Conservation (phyloP, 2,797 vertebrate genomes). For the Anisognathus igniventris region DNA sequence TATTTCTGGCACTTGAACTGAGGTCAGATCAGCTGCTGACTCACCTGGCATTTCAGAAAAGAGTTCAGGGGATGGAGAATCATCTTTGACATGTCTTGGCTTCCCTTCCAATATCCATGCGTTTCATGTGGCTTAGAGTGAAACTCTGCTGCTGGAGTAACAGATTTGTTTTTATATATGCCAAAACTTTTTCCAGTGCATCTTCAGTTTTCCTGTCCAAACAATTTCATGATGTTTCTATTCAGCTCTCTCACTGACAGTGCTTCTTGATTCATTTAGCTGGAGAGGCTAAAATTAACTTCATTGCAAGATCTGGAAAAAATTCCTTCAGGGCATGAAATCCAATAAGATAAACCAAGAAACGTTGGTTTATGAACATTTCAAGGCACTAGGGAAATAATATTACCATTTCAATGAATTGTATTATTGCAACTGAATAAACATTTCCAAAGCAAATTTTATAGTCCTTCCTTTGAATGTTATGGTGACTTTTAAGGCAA, state of each 20-base stretch:
- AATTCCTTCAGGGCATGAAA: slow-evolving; percentile 43
- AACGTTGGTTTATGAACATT: slow-evolving; percentile 34
- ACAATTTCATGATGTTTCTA: slow-evolving; percentile 3
- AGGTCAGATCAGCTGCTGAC: background rate
- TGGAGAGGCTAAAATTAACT: slow-evolving; percentile 53
- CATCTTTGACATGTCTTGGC: background rate
- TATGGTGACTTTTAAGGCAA: slow-evolving; percentile 38
- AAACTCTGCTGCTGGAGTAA: background rate
- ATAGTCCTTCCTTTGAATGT: background rate
- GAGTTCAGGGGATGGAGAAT: background rate
- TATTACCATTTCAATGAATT: slow-evolving; percentile 29
- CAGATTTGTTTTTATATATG: background rate
- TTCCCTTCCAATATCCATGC: background rate
- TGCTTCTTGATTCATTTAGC: slow-evolving; percentile 34
- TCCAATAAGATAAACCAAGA: slow-evolving; percentile 59
- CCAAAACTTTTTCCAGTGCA: slow-evolving; percentile 19
- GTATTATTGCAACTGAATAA: slow-evolving; percentile 53
- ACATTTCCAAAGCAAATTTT: slow-evolving; percentile 24
- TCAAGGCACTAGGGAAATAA: slow-evolving; percentile 5
- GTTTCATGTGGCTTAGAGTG: background rate
- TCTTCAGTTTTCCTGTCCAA: slow-evolving; percentile 26
- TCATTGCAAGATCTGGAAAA: slow-evolving; percentile 47
- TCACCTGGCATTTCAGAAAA: background rate
- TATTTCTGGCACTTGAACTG: background rate
- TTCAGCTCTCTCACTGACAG: background rate